Evolutionary conservation across 2,888 invertebrate genomes (phyloP), one percentile per base, ranked within the genome.

Genomic region (Luffia ferchaultella): DNA sequence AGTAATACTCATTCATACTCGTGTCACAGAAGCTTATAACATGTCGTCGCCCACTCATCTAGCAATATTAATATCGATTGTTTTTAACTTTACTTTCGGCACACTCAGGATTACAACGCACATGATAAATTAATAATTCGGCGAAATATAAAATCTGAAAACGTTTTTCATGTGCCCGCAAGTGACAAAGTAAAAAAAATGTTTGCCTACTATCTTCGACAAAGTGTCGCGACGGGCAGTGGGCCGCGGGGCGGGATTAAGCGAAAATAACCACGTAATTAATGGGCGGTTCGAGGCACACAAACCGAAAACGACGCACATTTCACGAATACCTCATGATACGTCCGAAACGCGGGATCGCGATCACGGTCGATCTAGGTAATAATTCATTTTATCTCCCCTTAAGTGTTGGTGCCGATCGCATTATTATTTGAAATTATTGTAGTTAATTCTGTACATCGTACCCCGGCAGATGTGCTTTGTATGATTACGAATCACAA

Each of bases 231-330:
- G 72, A 68, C 69, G 68, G 65, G 57, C 61, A 64, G n/a, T n/a
- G n/a, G n/a, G n/a, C 70, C 67, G 69, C 70, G 64, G 70, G 70
- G 71, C 70, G 60, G 76, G 79, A 80, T 80, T 78, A 75, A 65
- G 74, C 78, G 55, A 65, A 79, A 82, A 82, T 80, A 82, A 73
- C 72, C 53, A 58, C 45, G 63, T 75, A 77, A 79, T 77, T 77
- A 77, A 79, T 78, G 70, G 67, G 60, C 65, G 68, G 67, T 67
- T 65, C 58, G 63, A 68, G 70, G 65, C 67, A 68, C 75, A 73
- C 73, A 73, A 73, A 67, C 65, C 71, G 59, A 70, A 70, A 70
- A 70, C 62, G 65, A 66, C 60, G 61, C 67, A 62, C 68, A 67
- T 68, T 68, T 68, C 65, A 57, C 63, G 65, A 72, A 70, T 71